Percentiles rank a stretch among this genome's conserved stretches.
Conservation (phyloP, 2,888 invertebrate species). For the Orthosia cruda region DNA sequence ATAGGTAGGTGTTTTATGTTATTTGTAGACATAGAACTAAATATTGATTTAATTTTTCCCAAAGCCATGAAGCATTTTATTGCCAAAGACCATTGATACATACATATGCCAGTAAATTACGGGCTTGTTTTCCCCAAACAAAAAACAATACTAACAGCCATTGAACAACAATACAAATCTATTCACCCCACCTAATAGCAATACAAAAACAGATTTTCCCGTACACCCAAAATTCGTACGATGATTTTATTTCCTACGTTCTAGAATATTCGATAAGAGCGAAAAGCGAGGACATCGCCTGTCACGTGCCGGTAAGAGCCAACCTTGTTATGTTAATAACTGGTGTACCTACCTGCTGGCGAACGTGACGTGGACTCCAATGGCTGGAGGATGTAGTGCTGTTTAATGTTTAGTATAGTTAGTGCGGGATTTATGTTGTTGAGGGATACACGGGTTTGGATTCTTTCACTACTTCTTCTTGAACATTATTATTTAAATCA, state of each 20-base stretch:
- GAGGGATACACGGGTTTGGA: background rate
- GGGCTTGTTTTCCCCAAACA: no score
- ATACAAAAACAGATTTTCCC: constrained; percentile 37
- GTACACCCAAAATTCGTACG: constrained; percentile 28
- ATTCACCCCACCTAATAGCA: constrained; percentile 31
- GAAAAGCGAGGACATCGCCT: constrained; percentile 47
- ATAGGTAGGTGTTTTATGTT: no score
- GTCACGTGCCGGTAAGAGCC: constrained; percentile 64
- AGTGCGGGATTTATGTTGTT: constrained; percentile 11
- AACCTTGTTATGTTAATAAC: constrained; percentile 70
- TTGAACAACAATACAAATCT: constrained; percentile 15
- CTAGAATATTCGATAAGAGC: constrained; percentile 60
- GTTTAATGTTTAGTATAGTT: constrained; percentile 36
- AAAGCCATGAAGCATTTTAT: no score
- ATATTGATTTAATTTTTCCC: no score
- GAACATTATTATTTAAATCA: background rate
- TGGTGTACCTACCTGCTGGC: constrained; percentile 44
- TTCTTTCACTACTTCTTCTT: background rate
- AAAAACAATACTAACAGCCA: background rate
- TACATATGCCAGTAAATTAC: no score
- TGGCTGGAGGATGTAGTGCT: constrained; percentile 31
- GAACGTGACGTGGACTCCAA: constrained; percentile 57
- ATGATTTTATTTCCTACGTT: constrained; percentile 57
- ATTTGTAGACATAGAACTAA: background rate
- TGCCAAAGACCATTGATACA: no score